Base-by-base conservation (phyloP, 1,140 invertebrate genomes). In the Carposina sasakii region DNA sequence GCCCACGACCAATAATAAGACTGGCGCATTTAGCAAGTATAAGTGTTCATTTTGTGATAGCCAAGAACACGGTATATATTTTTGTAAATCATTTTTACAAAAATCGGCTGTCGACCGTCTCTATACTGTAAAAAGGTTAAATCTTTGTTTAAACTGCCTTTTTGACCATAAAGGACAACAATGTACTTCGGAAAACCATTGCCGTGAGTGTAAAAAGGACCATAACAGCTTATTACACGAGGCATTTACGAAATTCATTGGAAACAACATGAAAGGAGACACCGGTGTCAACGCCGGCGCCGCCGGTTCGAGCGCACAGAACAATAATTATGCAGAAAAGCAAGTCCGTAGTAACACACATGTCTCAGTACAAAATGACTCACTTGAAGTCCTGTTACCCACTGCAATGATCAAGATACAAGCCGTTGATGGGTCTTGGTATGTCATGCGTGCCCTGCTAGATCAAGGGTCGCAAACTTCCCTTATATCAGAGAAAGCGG, bases 151-250 rank as follows among this genome's bases (percentile, higher is more conserved):
- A 23, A 62, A 58, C 46, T 58, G 60, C 16, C 39, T 62, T 28
- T 28, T 23, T 26, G 17, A 48, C 26, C 54, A 57, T 28, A 13
- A 26, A 20, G 44, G 44, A 8, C 39, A 57, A 26, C 28, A 34
- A 36, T 63, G 60, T 40, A 22, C 37, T 36, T 63, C 56, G 3
- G 52, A 9, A 22, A 63, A 59, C 23, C 9, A 43, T 42, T 63
- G 56, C 36, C 52, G 43, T 23, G 39, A 53, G 13, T 59, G 56
- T 22, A 20, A 36, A 44, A 36, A 28, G 28, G 45, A 19, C 15
- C 59, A 62, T 49, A 52, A 62, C 48, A 49, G 48, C 20, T 36
- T 57, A 9, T 33, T 62, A 28, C 54, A 62, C 19, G 49, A 62
- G 3, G 48, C 45, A 13, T 54, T 54, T 22, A n/a, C n/a, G n/a